Conservation (phyloP, 2,797 vertebrate species). For the Melanotaenia maccullochi region DNA sequence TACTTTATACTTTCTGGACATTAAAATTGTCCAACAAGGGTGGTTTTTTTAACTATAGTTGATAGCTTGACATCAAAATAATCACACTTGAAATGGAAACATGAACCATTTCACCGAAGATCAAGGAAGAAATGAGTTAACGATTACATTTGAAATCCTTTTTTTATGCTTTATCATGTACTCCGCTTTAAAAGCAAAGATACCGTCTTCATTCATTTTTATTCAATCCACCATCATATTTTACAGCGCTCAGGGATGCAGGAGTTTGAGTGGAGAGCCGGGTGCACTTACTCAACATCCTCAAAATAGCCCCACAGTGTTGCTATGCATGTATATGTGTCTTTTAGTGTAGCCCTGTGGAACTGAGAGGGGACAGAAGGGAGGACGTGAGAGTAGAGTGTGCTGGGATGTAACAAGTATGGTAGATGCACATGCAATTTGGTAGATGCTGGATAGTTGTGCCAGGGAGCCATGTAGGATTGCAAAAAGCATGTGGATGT, state of each 20-base stretch:
- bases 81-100: background rate
- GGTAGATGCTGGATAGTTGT: constrained; percentile 47
- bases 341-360: constrained; percentile 55
- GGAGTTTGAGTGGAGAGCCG: constrained; percentile 27
- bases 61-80: background rate
- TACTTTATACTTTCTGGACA: too few species aligned
- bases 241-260: constrained; percentile 27
- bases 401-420: constrained; percentile 31
- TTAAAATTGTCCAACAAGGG: too few species aligned
- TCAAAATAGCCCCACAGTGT: constrained; percentile 66
- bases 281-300: constrained; percentile 48
- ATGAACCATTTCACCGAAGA: background rate
- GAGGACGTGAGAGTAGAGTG: constrained; percentile 42
- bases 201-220: constrained; percentile 36
- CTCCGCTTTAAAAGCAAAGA: constrained; percentile 15
- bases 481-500: constrained; percentile 36
- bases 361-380: constrained; percentile 49
- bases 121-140: constrained; percentile 1
- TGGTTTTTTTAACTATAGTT: too few species aligned
- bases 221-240: constrained; percentile 34
- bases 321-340: constrained; percentile 60
- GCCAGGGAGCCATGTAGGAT: constrained; percentile 36
- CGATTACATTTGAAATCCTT: background rate
- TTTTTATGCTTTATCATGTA: background rate
- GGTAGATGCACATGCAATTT: constrained; percentile 25